These are phyloP conservation scores for Cephonodes hylas DNA, from an alignment of 2,888 invertebrate genomes.

Conservation along the genomic window DNA sequence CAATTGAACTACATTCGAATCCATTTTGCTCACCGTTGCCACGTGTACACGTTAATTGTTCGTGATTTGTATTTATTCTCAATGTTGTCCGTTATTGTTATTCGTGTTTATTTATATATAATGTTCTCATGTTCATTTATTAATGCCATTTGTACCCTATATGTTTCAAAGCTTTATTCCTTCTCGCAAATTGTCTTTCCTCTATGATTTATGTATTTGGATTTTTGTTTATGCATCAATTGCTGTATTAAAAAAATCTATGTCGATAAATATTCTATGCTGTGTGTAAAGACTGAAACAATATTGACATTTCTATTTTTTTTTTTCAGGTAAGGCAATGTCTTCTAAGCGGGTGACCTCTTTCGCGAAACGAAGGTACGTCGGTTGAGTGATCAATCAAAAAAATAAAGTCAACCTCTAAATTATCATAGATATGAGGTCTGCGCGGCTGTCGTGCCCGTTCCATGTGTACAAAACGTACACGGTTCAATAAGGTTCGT, in stretches of 20 bases:
- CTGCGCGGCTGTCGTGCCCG: constrained; percentile 47
- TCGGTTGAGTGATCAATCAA: constrained; percentile 53
- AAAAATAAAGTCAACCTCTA: constrained; percentile 22
- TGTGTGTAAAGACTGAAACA: background rate
- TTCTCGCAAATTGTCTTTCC: background rate
- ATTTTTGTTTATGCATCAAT: background rate
- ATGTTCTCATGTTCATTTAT: background rate
- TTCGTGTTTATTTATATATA: background rate
- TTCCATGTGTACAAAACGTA: constrained; percentile 34
- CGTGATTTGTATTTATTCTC: background rate
- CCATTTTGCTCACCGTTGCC: background rate
- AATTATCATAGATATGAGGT: constrained; percentile 25
- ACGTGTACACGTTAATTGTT: background rate
- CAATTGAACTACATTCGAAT: background rate
- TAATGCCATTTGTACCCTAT: background rate
- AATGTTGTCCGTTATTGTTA: background rate
- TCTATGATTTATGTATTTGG: background rate
- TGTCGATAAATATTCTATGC: no score
- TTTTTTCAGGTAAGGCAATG: constrained; percentile 79
- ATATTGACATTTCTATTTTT: constrained; percentile 39
- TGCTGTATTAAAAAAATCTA: background rate
- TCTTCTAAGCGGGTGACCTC: constrained; percentile 71
- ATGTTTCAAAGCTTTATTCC: background rate
- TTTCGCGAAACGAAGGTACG: constrained; percentile 64
- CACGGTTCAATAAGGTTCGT: constrained; percentile 20